Conservation (phyloP, 30 jellyfish, hydroid and myxozoan genomes). For the Pseudorhiza aurosa region DNA sequence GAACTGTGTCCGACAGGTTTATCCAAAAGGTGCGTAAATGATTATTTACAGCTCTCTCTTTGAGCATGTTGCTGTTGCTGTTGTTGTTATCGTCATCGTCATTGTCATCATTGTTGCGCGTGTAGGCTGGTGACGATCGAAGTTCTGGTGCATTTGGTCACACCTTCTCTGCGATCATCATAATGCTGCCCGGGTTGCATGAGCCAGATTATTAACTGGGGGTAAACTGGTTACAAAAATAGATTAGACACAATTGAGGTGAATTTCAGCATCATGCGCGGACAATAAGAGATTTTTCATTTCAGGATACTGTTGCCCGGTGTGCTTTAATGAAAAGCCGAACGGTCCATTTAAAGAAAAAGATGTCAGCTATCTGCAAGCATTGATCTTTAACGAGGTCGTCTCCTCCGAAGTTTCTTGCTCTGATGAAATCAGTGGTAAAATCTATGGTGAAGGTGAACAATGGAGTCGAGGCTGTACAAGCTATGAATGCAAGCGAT, state of each 20-base stretch:
- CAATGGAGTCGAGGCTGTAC: conserved; percentile 58
- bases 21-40: conserved; percentile 26
- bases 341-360: conserved; percentile 56
- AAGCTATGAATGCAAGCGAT: conserved; percentile 35
- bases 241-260: no score
- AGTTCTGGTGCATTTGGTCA: no score
- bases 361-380: conserved; percentile 25
- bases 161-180: no score
- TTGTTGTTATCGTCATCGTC: no score
- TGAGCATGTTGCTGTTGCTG: neutral
- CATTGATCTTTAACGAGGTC: conserved; percentile 20
- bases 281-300: no score
- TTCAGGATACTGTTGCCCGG: conserved; percentile 79
- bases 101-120: no score
- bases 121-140: no score
- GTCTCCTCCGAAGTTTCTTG: conserved; percentile 62
- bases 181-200: no score
- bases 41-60: neutral
- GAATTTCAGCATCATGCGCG: no score
- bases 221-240: no score
- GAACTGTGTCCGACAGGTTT: conserved; percentile 25
- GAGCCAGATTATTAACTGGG: no score
- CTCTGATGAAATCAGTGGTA: conserved; percentile 7
- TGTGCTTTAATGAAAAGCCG: conserved; percentile 37
- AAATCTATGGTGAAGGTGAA: conserved; percentile 77